Evolutionary conservation across 2,113 vertebrate genomes (phyloP).

Genomic region (Podarcis muralis): DNA sequence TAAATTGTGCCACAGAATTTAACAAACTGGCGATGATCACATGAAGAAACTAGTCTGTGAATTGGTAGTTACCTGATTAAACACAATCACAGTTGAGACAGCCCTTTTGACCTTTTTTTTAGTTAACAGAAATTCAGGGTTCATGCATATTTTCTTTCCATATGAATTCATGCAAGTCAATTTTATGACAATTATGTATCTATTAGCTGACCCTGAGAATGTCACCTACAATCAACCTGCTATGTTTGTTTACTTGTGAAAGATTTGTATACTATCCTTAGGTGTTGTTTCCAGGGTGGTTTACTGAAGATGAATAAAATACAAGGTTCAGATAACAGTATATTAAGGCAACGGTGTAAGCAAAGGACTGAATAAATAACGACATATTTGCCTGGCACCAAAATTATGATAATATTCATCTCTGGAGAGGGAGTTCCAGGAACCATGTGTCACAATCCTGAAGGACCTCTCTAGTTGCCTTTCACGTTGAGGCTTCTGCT

Average conservation of each 20-base stretch:
- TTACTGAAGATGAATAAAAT: background rate
- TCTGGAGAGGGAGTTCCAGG: background rate
- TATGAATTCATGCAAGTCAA: background rate
- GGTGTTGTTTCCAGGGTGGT: background rate
- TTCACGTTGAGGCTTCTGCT: background rate
- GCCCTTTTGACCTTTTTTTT: background rate
- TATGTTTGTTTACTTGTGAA: background rate
- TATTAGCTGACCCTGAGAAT: background rate
- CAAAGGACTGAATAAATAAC: background rate
- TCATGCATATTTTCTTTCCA: background rate
- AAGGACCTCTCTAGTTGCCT: background rate
- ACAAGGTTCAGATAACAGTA: background rate
- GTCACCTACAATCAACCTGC: background rate
- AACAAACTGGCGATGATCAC: background rate
- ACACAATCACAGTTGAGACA: background rate
- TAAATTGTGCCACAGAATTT: background rate
- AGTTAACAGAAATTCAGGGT: background rate
- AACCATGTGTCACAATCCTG: background rate
- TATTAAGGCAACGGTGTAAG: background rate
- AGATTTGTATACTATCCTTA: background rate
- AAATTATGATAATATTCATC: background rate
- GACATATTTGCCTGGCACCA: background rate
- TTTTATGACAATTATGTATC: background rate
- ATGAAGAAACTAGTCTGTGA: background rate
- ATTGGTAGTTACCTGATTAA: background rate